These are phyloP conservation scores for Nannospalax galili DNA, from an alignment of 2,113 vertebrate genomes.

Conservation along the genomic window DNA sequence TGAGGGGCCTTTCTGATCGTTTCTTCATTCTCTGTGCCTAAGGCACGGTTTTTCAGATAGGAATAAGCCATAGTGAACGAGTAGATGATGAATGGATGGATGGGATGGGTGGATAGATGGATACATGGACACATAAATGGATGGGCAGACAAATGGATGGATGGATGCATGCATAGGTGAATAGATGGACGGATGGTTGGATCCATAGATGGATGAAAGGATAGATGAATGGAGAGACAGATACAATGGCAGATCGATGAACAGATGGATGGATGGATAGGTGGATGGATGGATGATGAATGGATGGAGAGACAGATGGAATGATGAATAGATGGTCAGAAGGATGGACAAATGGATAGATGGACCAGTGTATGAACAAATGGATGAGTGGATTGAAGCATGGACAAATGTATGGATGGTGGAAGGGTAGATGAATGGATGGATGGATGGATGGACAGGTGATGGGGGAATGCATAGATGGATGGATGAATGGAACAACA, in stretches of 20 bases:
- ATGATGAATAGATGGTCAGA: too few species aligned
- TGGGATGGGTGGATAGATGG: background rate
- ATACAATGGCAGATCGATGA: background rate
- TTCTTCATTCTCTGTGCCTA: background rate
- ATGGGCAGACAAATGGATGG: background rate
- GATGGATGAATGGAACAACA: background rate
- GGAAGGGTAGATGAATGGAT: background rate
- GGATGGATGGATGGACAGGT: fast-evolving
- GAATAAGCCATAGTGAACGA: background rate
- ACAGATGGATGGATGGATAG: background rate
- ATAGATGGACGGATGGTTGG: background rate
- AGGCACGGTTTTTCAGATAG: background rate
- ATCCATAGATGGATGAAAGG: background rate
- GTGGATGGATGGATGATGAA: background rate
- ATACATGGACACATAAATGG: background rate
- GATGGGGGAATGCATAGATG: fast-evolving
- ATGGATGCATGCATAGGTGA: background rate
- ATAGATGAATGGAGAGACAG: background rate
- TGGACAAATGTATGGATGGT: background rate
- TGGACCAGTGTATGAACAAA: background rate
- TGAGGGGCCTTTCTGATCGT: background rate
- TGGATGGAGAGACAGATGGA: background rate
- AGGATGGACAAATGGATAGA: too few species aligned
- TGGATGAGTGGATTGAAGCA: background rate
- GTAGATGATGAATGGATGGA: background rate